Conservation (phyloP, 2,888 invertebrate genomes). For the Polydrusus cervinus region DNA sequence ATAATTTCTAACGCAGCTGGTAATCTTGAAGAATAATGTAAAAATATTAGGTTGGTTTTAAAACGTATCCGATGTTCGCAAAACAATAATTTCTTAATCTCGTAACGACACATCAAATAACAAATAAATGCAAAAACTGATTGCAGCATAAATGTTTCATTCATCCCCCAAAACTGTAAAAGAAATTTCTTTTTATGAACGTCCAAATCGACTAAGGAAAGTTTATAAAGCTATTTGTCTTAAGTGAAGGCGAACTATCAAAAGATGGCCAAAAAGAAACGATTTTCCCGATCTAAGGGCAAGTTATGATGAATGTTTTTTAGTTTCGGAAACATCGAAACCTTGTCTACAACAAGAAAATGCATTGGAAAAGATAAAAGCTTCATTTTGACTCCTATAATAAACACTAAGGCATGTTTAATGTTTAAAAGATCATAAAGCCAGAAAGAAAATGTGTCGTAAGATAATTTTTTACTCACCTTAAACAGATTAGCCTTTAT, state of each 20-base stretch:
- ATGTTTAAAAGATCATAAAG: slow-evolving; percentile 23
- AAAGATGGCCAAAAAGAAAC: slow-evolving; percentile 15
- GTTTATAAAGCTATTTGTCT: slow-evolving; percentile 40
- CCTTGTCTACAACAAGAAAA: background rate
- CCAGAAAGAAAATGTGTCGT: slow-evolving; percentile 13
- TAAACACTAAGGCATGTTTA: slow-evolving; percentile 25
- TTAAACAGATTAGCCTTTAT: slow-evolving; percentile 25
- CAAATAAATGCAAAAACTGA: slow-evolving; percentile 22
- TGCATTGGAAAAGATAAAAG: slow-evolving; percentile 4
- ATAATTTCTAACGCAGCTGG: too few relatives aligned
- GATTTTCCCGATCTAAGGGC: background rate
- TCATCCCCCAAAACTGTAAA: slow-evolving; percentile 36
- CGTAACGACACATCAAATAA: slow-evolving; percentile 2
- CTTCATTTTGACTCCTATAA: slow-evolving; percentile 7
- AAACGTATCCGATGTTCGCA: background rate
- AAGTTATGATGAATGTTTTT: slow-evolving; percentile 21
- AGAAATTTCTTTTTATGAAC: slow-evolving; percentile 40
- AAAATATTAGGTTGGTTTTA: too few relatives aligned
- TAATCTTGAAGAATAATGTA: too few relatives aligned
- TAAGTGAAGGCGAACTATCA: slow-evolving; percentile 24
- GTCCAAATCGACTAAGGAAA: slow-evolving; percentile 34
- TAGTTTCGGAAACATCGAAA: background rate
- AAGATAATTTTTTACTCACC: slow-evolving; percentile 19
- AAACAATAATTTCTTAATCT: background rate
- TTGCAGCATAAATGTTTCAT: slow-evolving; percentile 22